Evolutionary conservation across 2,888 invertebrate genomes (phyloP).

Genomic region (Meiosimyza platycephala): DNA sequence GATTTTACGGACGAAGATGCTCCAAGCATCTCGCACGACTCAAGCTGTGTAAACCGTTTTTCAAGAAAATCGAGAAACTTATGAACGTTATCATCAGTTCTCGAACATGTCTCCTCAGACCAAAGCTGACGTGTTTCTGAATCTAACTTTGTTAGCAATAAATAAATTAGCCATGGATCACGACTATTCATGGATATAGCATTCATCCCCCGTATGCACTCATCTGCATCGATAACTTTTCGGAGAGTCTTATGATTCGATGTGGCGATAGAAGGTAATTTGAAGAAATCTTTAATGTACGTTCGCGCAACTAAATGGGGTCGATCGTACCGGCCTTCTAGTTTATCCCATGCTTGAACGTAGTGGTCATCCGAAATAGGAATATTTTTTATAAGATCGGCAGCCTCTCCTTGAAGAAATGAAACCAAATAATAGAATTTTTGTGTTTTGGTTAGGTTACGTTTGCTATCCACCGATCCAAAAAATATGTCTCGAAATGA

Average conservation of each 20-base stretch:
- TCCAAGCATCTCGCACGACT: constrained; percentile 12
- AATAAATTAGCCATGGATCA: constrained; percentile 9
- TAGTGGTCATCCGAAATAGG: constrained; percentile 31
- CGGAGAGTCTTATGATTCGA: constrained; percentile 13
- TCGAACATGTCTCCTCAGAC: no score
- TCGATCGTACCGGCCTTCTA: constrained; percentile 22
- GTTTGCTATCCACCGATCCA: constrained; percentile 28
- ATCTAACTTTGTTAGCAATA: constrained; percentile 10
- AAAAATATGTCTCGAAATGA: constrained; percentile 28
- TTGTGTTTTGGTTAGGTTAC: constrained; percentile 20
- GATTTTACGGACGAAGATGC: not conserved
- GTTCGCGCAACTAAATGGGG: constrained; percentile 28
- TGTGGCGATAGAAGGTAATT: constrained; percentile 6
- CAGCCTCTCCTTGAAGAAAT: constrained; percentile 32
- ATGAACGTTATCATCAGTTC: no score
- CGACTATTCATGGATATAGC: constrained; percentile 4
- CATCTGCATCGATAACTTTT: constrained; percentile 3
- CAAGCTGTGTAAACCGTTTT: constrained; percentile 3
- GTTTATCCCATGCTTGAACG: constrained; percentile 30
- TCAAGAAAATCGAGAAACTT: not conserved
- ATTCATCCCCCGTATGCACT: constrained; percentile 7
- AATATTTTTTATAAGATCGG: constrained; percentile 31
- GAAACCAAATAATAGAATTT: constrained; percentile 35
- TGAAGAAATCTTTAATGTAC: constrained; percentile 25
- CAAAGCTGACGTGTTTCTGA: constrained; percentile 12